Evolutionary conservation across 2,113 vertebrate genomes (phyloP).

Genomic region (Psittacus erithacus): DNA sequence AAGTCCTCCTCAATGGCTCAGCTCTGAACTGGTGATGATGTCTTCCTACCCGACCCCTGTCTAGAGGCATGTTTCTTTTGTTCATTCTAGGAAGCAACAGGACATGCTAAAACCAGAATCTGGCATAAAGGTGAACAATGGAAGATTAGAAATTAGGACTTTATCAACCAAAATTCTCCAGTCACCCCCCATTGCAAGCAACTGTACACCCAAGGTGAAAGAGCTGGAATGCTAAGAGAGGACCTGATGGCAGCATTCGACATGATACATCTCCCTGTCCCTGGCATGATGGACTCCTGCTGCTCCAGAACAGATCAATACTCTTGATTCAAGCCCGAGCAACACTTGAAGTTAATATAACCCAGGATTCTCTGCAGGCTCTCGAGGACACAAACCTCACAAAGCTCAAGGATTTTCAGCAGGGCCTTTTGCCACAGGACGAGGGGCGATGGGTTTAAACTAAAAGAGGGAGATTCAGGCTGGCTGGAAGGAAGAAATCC

Average conservation of each 20-base stretch:
- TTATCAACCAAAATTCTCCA: not conserved
- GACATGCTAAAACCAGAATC: not conserved
- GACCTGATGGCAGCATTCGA: rapidly evolving
- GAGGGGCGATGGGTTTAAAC: not conserved
- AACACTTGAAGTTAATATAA: not conserved
- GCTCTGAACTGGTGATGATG: not conserved
- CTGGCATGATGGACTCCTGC: not conserved
- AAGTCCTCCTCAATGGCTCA: not conserved
- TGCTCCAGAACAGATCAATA: not conserved
- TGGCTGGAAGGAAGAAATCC: not conserved
- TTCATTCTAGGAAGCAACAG: not conserved
- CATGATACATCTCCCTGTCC: rapidly evolving
- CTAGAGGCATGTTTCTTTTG: not conserved
- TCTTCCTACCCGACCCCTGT: not conserved
- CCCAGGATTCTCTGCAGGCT: not conserved
- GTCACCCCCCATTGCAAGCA: rapidly evolving
- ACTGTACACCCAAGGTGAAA: not conserved
- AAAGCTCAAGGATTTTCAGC: not conserved
- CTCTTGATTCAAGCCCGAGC: not conserved
- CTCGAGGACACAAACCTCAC: not conserved
- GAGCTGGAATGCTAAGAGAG: not conserved
- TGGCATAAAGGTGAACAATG: not conserved
- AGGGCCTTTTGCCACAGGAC: not conserved
- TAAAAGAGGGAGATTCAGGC: not conserved
- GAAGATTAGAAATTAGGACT: not conserved